Evolutionary conservation across 2,888 invertebrate species (phyloP).

Genomic region (Gibbula magus): DNA sequence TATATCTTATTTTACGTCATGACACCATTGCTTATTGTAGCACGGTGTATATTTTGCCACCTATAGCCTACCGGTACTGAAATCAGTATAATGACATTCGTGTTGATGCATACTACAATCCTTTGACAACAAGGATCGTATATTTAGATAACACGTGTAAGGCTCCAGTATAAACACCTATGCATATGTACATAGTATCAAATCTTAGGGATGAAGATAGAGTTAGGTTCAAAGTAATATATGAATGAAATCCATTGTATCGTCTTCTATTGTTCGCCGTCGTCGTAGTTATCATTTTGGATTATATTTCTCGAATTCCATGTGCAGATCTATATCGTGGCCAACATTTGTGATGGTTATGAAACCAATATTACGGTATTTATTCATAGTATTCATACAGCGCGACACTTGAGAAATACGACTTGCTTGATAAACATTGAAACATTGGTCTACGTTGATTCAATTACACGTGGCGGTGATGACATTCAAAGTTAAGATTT

Average conservation of each 20-base stretch:
- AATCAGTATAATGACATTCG: neutral
- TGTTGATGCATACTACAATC: neutral
- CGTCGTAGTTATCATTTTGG: neutral
- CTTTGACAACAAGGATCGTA: neutral
- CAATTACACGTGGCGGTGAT: too few relatives aligned
- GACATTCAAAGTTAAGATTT: too few relatives aligned
- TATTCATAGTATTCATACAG: neutral
- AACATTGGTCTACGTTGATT: neutral
- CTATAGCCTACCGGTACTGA: neutral
- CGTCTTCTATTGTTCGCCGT: neutral
- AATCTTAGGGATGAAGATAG: neutral
- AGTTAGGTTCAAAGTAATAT: constrained; percentile 13
- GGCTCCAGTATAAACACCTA: neutral
- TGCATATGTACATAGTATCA: constrained; percentile 2
- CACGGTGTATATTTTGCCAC: too few relatives aligned
- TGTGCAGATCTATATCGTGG: neutral
- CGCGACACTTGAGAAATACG: neutral
- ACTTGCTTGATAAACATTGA: neutral
- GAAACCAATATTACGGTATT: constrained; percentile 10
- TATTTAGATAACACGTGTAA: constrained; percentile 3
- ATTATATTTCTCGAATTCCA: constrained; percentile 14
- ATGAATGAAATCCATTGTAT: neutral
- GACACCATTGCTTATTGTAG: too few relatives aligned
- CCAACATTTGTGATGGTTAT: neutral
- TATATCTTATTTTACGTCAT: too few relatives aligned